These are phyloP conservation scores for Diarsia brunnea DNA, from an alignment of 2,888 invertebrate species.

Conservation along the genomic window DNA sequence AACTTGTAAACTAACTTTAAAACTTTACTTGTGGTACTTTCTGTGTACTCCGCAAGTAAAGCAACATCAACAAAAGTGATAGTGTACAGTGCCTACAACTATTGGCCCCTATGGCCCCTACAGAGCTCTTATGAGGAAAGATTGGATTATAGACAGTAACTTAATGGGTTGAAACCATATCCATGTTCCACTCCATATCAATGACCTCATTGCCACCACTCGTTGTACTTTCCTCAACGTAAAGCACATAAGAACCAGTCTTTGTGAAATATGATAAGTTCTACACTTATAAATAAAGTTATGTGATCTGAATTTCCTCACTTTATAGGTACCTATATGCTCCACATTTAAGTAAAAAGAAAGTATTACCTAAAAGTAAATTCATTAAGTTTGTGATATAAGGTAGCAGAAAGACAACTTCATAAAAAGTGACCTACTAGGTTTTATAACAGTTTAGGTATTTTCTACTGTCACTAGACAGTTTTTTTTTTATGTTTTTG, in stretches of 20 bases:
- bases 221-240: not conserved
- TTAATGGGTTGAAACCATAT: not conserved
- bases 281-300: not conserved
- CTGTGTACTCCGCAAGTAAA: too few species aligned
- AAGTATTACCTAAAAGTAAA: not conserved
- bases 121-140: too few species aligned
- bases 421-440: constrained; percentile 27
- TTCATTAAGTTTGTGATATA: not conserved
- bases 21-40: too few species aligned
- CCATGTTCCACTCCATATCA: not conserved
- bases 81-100: too few species aligned
- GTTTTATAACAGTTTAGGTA: constrained; percentile 20
- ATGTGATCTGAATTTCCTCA: constrained; percentile 13
- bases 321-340: not conserved
- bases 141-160: not conserved
- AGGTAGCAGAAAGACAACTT: not conserved
- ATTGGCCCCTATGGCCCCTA: too few species aligned
- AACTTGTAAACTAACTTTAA: too few species aligned
- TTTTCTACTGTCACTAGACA: constrained; percentile 30
- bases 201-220: not conserved
- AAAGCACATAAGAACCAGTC: not conserved
- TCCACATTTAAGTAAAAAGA: constrained; percentile 11
- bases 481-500: constrained; percentile 32
- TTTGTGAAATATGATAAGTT: not conserved
- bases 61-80: too few species aligned